Percentiles rank a stretch among this genome's conserved stretches.
Conservation (phyloP, 2,797 vertebrate species). For the Dromococcyx pavoninus region DNA sequence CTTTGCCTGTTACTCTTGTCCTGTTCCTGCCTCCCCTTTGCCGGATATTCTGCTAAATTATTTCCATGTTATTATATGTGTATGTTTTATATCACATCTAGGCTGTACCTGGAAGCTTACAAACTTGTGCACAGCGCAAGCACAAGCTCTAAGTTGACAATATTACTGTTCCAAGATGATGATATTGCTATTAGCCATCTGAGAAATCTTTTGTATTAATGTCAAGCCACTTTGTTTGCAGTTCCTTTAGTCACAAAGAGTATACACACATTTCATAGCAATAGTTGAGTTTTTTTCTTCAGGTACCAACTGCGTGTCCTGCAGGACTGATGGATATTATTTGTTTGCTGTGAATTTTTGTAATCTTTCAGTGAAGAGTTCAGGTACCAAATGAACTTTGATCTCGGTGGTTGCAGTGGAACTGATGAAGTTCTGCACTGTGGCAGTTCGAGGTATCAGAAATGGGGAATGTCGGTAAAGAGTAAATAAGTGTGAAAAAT, state of each 20-base stretch:
- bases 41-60: not conserved
- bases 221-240: not conserved
- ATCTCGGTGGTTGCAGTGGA: not conserved
- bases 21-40: not conserved
- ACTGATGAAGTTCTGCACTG: not conserved
- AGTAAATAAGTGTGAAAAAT: not conserved
- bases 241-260: not conserved
- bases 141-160: not conserved
- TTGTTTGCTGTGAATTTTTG: not conserved
- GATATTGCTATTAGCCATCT: not conserved
- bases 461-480: not conserved
- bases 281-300: not conserved
- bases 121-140: not conserved
- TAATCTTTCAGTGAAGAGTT: not conserved
- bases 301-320: not conserved
- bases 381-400: not conserved
- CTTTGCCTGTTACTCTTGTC: not conserved
- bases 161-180: not conserved
- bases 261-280: not conserved
- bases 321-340: not conserved
- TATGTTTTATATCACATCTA: not conserved
- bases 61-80: not conserved
- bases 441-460: not conserved
- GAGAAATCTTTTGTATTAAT: not conserved
- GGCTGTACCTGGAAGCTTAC: not conserved